Base-by-base conservation (phyloP, 2,888 invertebrate genomes). In the Drosophila eohydei region DNA sequence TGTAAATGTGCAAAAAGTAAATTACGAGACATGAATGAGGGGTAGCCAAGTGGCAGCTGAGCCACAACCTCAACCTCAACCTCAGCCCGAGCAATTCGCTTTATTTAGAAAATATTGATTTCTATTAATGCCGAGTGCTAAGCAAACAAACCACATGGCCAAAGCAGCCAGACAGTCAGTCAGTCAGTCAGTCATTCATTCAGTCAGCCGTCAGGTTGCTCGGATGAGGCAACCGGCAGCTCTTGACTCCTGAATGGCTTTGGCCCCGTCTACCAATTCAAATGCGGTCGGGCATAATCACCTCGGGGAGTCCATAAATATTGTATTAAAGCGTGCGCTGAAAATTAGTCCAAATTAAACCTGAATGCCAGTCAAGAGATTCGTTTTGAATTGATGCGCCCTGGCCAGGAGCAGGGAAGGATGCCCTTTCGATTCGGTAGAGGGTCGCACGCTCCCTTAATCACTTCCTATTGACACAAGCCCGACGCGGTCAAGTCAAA, bases 21-120 rank as follows among this genome's bases (percentile, higher is more conserved):
- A 87, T 87, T 83, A 77, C 85, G 66, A 78, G 82, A 82, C 75
- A 78, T 58, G 68, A 56, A 50, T 46, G 69, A 66, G 48, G 72
- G 75, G 63, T 52, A 67, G 50, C 62, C 46, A 40, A 41, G 58
- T 16, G 60, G 52, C 46, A 57, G 40, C 52, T 40, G n/a, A 54
- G 43, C 68, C 69, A 44, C 68, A 68, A 75, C 54, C 68, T 70
- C 74, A 54, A 38, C 68, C 64, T 32, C 68, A 67, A 78, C 58
- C 68, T 71, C 78, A 58, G 52, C 21, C 21, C 21, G 21, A 55
- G 44, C 36, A 34, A 43, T 54, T 62, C 59, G 62, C 61, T 80
- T 83, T 86, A 87, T 86, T 86, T 86, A 71, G 88, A 86, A 87
- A 86, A 86, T 86, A 86, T 86, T 86, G 86, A 86, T 86, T 86